Base-by-base conservation (phyloP, 2,888 invertebrate species). In the Drosophila paramelanica region DNA sequence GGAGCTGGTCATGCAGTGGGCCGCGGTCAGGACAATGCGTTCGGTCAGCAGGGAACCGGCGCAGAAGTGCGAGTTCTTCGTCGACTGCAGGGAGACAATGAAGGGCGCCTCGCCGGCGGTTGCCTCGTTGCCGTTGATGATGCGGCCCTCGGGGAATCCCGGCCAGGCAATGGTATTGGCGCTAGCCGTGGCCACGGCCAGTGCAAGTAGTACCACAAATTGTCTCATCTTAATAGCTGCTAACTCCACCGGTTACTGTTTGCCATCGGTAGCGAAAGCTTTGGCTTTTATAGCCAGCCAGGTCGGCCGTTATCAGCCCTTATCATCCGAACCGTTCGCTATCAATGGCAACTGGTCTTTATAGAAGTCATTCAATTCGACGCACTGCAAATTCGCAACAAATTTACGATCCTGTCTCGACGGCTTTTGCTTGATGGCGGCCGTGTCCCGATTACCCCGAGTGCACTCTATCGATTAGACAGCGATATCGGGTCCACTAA, bases 21-120 rank as follows among this genome's bases (percentile, higher is more conserved):
- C 92, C 43, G 91, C 92, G 1, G 93, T 93, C 5, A 93, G 17
- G 0, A 93, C 61, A 1, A 17, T 1, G 82, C 76, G 80, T 0
- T 70, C 25, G 0, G 46, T 67, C 55, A 93, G 67, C 59, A 93
- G 79, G 11, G 92, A 89, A 5, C 93, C 94, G 43, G 91, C 93
- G 62, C 93, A 93, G 20, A 89, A 91, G 27, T 91, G 91, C 0
- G 78, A 57, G 0, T 47, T 11, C 8, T 5, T 1, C 0, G 17
- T 11, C 6, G 25, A 46, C 67, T 88, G 88, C 47, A 92, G 42
- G 1, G 93, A 93, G 1, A 93, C 92, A 43, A 93, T 93, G 67
- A 90, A 93, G 1, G 93, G 93, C 8, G 92, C 93, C 73, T 91
- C 91, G 25, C 92, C 91, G 3, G 88, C 77, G 0, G 13, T 0